A percentile compares a stretch with the other conserved stretches of the same genome.
Evolutionary conservation across 2,113 vertebrate genomes (phyloP).

Genomic region (Sander lucioperca): DNA sequence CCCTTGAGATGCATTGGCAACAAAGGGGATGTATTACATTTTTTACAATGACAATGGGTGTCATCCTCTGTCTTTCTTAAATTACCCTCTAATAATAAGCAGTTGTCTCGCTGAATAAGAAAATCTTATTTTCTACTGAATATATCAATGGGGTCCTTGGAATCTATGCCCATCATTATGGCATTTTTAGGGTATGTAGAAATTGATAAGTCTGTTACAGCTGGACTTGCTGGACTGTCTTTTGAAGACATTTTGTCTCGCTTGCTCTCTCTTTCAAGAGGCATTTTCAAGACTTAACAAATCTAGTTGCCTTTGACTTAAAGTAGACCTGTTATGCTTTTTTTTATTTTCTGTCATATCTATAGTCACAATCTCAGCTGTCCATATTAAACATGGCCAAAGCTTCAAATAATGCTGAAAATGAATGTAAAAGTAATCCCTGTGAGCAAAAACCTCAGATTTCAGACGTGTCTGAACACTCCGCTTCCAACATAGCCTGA

Average conservation of each 20-base stretch:
- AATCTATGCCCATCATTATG: not conserved
- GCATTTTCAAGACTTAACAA: constrained; percentile 11
- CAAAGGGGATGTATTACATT: constrained; percentile 48
- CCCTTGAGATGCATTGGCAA: constrained; percentile 12
- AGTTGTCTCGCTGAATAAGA: not conserved
- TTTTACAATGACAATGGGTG: constrained; percentile 31
- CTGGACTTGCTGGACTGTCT: constrained; percentile 28
- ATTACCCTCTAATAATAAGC: not conserved
- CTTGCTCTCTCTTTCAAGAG: constrained; percentile 9
- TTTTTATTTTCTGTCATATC: too few species aligned
- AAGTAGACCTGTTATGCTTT: too few species aligned
- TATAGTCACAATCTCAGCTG: too few species aligned
- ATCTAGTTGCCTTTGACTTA: constrained; percentile 9
- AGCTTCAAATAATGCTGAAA: too few species aligned
- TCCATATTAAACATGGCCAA: too few species aligned
- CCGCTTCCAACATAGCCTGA: too few species aligned
- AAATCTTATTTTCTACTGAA: constrained; percentile 22
- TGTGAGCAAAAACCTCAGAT: too few species aligned
- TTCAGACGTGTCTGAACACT: too few species aligned
- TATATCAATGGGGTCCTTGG: not conserved
- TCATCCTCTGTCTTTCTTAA: constrained; percentile 36
- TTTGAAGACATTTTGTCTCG: constrained; percentile 13
- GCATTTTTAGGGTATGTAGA: not conserved
- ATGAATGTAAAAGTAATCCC: too few species aligned
- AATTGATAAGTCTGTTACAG: constrained; percentile 5